phyloP scores from a whole-genome alignment of 1,140 invertebrate genomes.

The Tetramorium alpestre region DNA sequence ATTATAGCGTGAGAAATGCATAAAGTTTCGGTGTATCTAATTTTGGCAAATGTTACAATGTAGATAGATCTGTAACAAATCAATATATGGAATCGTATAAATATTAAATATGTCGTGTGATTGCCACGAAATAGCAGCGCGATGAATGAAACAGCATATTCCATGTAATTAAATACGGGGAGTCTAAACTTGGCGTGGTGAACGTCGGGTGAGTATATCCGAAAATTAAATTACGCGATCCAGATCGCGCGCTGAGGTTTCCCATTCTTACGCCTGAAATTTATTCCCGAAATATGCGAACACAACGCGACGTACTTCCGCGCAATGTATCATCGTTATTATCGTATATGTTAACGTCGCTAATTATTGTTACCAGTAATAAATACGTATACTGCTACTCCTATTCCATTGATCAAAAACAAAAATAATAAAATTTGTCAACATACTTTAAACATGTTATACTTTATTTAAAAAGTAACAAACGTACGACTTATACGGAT shows the following conservation, averaged over 20 bases:
- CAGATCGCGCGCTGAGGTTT: not conserved
- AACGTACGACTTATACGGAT: not conserved
- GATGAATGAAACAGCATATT: slow-evolving; percentile 25
- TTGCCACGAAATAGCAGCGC: not conserved
- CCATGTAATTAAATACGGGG: slow-evolving; percentile 34
- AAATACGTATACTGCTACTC: not conserved
- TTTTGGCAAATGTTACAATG: slow-evolving; percentile 3
- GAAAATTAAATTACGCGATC: slow-evolving; percentile 47
- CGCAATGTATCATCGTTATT: not conserved
- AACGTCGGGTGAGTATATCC: not conserved
- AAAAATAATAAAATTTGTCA: not conserved
- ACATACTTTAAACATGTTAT: not conserved
- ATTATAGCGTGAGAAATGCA: not conserved
- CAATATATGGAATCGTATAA: not conserved
- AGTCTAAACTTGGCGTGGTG: slow-evolving; percentile 25
- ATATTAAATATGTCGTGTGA: slow-evolving; percentile 19
- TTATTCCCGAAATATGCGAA: slow-evolving; percentile 24
- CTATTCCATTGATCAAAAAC: not conserved
- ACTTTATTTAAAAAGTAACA: not conserved
- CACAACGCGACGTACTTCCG: not conserved
- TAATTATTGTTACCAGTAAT: not conserved
- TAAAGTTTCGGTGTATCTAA: not conserved
- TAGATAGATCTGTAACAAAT: slow-evolving; percentile 11
- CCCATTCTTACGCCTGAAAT: slow-evolving; percentile 31
- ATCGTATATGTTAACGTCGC: not conserved